Evolutionary conservation across 2,888 invertebrate genomes (phyloP), one percentile per base, ranked within the genome.

Genomic region (Tholera decimalis): DNA sequence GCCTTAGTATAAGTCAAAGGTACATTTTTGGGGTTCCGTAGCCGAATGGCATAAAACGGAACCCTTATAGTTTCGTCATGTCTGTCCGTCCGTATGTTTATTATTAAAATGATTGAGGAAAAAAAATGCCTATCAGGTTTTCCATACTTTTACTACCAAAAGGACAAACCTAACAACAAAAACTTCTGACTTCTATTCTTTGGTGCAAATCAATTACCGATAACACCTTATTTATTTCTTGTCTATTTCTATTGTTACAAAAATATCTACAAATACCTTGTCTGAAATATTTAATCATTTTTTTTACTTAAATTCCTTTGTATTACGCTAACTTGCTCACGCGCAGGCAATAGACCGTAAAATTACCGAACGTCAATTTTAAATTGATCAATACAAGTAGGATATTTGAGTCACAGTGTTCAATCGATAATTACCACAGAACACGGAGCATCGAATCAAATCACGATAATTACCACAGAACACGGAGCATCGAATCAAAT

Each of bases 341-440:
- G 71, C 71, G 65, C 47, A 15, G 13, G 44, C 70, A 59, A 26
- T 61, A 58, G 71, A 73, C 72, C 85, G 70, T 83, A 75, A 77
- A 86, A 87, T 86, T 76, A 73, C 61, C 60, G 50, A 61, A 62
- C 67, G 68, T 64, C 50, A 51, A 58, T 63, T 70, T 67, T 61
- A 64, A 66, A 67, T 59, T 60, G 37, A 59, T 54, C 22, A 54
- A 20, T 57, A 24, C 26, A 39, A 44, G 15, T 59, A 43, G 55
- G 62, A 47, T 64, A 61, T 44, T 64, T 71, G 39, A 73, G 54
- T 30, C 47, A 70, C 75, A 60, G 64, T 69, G 69, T 77, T 51
- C 63, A 39, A 13, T 2, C 13, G 9, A 24, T 65, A 33, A 62
- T 51, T 66, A 55, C 20, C n/a, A 44, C 15, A 24, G 44, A 44